Evolutionary conservation across 2,113 vertebrate species (phyloP).

Genomic region (Eonycteris spelaea): DNA sequence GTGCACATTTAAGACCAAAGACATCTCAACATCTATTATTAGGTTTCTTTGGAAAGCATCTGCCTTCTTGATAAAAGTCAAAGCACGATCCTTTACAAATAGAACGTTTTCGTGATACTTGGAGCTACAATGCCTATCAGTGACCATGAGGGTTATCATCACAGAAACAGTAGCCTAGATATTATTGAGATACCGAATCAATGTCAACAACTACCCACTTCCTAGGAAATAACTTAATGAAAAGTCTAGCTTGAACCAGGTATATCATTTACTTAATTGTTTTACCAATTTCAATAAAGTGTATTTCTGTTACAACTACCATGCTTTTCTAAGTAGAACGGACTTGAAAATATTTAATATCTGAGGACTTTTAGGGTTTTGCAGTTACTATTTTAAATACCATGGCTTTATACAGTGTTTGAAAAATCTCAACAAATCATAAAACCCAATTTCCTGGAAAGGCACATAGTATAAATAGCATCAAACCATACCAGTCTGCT

Average conservation of each 20-base stretch:
- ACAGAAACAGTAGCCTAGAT: neutral
- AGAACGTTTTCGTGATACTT: neutral
- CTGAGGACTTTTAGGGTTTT: neutral
- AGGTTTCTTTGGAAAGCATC: neutral
- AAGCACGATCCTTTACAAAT: neutral
- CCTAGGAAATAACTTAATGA: neutral
- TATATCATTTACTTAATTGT: neutral
- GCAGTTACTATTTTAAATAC: neutral
- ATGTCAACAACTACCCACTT: neutral
- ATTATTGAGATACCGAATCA: neutral
- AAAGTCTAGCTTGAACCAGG: neutral
- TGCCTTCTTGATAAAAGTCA: neutral
- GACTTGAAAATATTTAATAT: neutral
- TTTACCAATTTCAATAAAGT: neutral
- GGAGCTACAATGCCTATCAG: neutral
- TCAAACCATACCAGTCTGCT: rapidly evolving
- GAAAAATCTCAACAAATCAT: neutral
- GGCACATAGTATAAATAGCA: neutral
- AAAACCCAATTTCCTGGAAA: neutral
- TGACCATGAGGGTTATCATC: neutral
- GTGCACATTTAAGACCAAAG: neutral
- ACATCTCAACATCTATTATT: neutral
- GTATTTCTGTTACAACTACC: neutral
- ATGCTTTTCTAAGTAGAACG: neutral
- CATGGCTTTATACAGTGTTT: neutral